A percentile compares a stretch with the other conserved stretches of the same genome.
Conservation (phyloP, 53 echinoderm and acorn worm species). For the Mesocentrotus franciscanus region DNA sequence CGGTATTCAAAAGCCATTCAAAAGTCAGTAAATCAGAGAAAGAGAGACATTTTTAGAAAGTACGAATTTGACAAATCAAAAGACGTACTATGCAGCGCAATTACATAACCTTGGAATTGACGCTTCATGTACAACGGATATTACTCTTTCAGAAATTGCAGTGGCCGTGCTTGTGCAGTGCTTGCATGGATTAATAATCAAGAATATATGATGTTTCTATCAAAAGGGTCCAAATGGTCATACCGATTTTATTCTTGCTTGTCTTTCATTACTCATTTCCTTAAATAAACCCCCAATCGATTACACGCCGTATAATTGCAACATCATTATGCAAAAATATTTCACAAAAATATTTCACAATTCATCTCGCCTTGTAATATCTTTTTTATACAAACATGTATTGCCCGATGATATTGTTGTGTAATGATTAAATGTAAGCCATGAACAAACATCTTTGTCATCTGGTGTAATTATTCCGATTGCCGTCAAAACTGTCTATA, state of each 20-base stretch:
- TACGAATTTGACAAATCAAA: neutral
- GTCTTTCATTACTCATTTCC: neutral
- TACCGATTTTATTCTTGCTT: neutral
- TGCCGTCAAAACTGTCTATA: too few species aligned
- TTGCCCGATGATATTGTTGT: neutral
- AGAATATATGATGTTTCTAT: neutral
- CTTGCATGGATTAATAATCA: neutral
- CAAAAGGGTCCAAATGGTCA: neutral
- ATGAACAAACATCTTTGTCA: neutral
- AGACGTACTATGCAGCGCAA: neutral
- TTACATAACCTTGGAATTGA: neutral
- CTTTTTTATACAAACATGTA: conserved; percentile 32
- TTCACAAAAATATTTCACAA: neutral
- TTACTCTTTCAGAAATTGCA: neutral
- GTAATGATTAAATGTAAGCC: conserved; percentile 15
- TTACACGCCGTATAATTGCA: neutral
- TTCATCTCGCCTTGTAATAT: neutral
- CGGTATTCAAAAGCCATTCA: neutral
- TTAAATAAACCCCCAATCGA: neutral
- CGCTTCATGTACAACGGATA: neutral
- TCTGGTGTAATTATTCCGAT: too few species aligned
- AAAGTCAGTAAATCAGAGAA: neutral
- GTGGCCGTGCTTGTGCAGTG: neutral
- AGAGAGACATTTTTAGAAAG: neutral
- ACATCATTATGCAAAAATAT: conserved; percentile 37